Base-by-base conservation (phyloP, 2,797 vertebrate species). In the Acanthurus leucopareius region DNA sequence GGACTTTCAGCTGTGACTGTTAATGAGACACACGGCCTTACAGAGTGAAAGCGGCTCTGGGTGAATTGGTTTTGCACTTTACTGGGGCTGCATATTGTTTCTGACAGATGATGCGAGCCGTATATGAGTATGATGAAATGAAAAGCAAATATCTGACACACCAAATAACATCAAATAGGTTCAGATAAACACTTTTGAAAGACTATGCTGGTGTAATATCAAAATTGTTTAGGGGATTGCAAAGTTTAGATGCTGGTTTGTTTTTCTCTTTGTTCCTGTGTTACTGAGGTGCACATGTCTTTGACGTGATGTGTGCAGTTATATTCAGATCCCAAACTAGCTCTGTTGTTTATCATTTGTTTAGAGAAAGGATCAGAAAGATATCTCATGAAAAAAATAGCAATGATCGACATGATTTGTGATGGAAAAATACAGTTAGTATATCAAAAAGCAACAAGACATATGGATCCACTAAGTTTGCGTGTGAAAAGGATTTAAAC, bases 61-160 rank as follows among this genome's bases (percentile, higher is more conserved):
- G 9, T 74, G 45, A 76, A 71, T 62, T 75, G 65, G 54, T 70
- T 88, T 81, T 75, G 5, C 70, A 69, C 59, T 54, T 78, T 42
- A 53, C 56, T 32, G 35, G 9, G 2, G 2, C 9, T 32, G 47
- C 54, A 52, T 66, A 48, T 88, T 69, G 57, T 60, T 62, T 78
- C 69, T 75, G 82, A 85, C 60, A 65, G 74, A 85, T 78, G 83
- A 78, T 69, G 79, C 53, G 51, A 83, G 64, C 25, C 2, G 28
- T 62, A 76, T 80, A 65, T 73, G 40, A 59, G 52, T 15, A 76
- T 79, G 74, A 85, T 75, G 85, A 86, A 89, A 89, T 82, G 32
- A 72, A 87, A 81, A 73, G 69, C 61, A 83, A 85, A 88, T 73
- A 62, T 70, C 22, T 63, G 51, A 71, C 48, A 48, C 28, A 74